Base-by-base conservation (phyloP, 1,140 invertebrate species). In the Pseudomyrmex sp. region DNA sequence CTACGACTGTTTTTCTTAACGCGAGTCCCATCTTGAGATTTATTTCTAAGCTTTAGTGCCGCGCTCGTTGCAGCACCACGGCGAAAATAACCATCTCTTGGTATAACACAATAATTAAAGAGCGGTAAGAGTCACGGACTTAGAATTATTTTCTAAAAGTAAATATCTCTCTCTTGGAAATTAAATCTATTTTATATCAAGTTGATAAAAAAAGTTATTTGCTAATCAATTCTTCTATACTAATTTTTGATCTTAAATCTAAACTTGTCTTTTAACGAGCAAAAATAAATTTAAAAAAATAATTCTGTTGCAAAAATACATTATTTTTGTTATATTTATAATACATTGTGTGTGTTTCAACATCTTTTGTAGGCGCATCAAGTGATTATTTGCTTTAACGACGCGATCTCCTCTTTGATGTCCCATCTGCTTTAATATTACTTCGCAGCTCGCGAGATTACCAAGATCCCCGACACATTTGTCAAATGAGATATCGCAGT, bases 391-490 rank as follows among this genome's bases (percentile, higher is more conserved):
- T 3, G 15, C 20, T 35, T 35, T 5, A 35, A 35, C 35, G 5
- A 35, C 35, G 35, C 35, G 35, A 35, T 35, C 35, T 7, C 35
- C 35, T 35, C 35, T 35, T 0, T 35, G 35, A 35, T 23, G 26
- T 44, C n/a, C 18, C 44, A 77, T 77, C 62, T 23, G 13, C 26
- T 58, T 35, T 54, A 68, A 77, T 56, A 48, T 20, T 48, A 23
- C 9, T 26, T 35, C 35, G 5, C 4, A 52, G 2, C 7, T 20
- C 44, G 10, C 18, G 20, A 58, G 10, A 58, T 75, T 18, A 56
- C 10, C 1, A 35, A 23, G 46, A 23, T 23, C 23, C 56, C 7
- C n/a, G 5, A 35, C 35, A 35, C 35, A 35, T 35, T 35, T 35
- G 5, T 35, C 35, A 35, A 35, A 35, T 35, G 35, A 35, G 35